These are phyloP conservation scores for Ochropacha duplaris DNA, from an alignment of 2,888 invertebrate genomes.

Conservation along the genomic window DNA sequence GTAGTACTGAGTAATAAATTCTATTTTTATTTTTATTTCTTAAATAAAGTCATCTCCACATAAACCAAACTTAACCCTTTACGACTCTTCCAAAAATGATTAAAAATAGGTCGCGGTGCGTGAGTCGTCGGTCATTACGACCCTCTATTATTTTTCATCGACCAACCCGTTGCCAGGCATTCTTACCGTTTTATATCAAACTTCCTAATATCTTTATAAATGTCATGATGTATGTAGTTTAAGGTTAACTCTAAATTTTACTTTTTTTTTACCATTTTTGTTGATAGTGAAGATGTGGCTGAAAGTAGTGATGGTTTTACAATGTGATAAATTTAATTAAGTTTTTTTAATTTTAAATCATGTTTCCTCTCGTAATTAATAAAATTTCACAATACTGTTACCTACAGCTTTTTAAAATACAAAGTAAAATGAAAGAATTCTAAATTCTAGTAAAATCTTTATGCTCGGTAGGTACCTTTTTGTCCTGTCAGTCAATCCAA, in stretches of 20 bases:
- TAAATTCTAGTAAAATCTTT: no score
- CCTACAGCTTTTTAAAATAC: no score
- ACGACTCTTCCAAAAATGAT: constrained; percentile 74
- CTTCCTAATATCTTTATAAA: neutral
- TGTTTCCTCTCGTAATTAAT: no score
- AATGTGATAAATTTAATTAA: no score
- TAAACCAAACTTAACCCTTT: constrained; percentile 55
- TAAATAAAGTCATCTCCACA: constrained; percentile 40
- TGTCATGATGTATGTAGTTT: neutral
- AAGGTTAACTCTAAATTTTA: neutral
- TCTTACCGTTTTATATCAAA: neutral
- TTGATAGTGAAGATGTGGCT: neutral
- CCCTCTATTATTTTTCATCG: constrained; percentile 55
- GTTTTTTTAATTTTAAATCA: no score
- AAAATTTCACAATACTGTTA: no score
- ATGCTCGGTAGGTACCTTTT: no score
- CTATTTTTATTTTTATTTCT: no score
- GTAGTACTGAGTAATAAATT: no score
- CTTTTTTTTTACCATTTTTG: neutral
- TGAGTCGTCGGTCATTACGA: constrained; percentile 64
- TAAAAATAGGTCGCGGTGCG: constrained; percentile 80
- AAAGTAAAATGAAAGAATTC: no score
- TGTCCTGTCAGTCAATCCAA: no score
- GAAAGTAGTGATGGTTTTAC: neutral
- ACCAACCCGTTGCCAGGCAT: constrained; percentile 29